phyloP scores from a whole-genome alignment of 2,113 vertebrate species.

The Lophotis ruficrista region DNA sequence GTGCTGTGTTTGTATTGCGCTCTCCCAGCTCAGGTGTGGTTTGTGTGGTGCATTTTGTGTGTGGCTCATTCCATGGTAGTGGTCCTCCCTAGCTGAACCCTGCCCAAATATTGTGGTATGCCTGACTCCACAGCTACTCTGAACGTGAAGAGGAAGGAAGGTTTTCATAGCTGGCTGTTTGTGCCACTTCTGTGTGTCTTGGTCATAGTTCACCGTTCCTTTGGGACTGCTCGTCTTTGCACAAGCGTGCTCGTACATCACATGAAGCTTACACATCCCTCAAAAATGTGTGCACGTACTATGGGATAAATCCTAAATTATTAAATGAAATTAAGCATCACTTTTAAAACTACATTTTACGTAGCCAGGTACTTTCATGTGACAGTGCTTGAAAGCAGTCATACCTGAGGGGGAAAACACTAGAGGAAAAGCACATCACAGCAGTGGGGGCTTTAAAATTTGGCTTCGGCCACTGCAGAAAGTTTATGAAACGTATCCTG shows the following conservation, averaged over 20 bases:
- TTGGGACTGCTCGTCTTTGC: background rate
- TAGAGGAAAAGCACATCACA: background rate
- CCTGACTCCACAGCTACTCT: background rate
- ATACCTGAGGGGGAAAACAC: background rate
- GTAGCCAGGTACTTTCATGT: background rate
- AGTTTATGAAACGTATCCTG: background rate
- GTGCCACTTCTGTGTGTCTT: accelerated
- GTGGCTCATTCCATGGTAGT: accelerated
- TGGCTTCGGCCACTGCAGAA: background rate
- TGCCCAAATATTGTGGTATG: background rate
- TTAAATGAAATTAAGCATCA: background rate
- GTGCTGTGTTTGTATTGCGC: accelerated
- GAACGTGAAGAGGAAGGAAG: background rate
- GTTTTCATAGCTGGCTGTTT: background rate
- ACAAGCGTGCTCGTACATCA: background rate
- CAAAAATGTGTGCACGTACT: background rate
- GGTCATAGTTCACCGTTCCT: accelerated
- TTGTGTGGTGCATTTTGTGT: accelerated
- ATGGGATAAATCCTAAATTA: background rate
- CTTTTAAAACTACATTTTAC: background rate
- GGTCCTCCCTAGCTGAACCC: background rate
- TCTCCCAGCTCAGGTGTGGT: background rate
- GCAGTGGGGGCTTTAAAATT: background rate
- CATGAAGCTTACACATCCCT: background rate
- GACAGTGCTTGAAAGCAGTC: background rate